Evolutionary conservation across 2,888 invertebrate species (phyloP).

Genomic region (Cyaniris semiargus): DNA sequence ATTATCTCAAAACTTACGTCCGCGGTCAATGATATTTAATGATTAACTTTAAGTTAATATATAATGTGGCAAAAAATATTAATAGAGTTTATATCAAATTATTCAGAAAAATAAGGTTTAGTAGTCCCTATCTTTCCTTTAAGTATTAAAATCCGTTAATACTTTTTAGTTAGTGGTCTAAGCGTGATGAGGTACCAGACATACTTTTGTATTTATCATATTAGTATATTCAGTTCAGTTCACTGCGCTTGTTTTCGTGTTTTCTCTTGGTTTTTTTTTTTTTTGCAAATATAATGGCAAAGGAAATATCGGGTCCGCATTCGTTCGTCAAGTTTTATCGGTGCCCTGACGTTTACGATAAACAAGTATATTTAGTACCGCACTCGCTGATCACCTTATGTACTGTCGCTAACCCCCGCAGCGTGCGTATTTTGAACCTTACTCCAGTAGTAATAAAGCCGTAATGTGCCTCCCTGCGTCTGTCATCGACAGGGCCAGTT

Average conservation of each 20-base stretch:
- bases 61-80: too few relatives aligned
- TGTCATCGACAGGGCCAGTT: not conserved
- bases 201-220: not conserved
- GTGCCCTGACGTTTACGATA: slow-evolving; percentile 28
- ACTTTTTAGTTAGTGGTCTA: too few relatives aligned
- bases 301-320: slow-evolving; percentile 4
- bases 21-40: too few relatives aligned
- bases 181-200: not conserved
- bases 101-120: too few relatives aligned
- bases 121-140: too few relatives aligned
- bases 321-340: slow-evolving; percentile 23
- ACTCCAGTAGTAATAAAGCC: not conserved
- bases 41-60: too few relatives aligned
- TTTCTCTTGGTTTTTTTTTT: not conserved
- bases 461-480: not conserved
- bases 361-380: slow-evolving; percentile 24
- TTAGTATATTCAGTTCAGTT: not conserved
- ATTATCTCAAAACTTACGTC: too few relatives aligned
- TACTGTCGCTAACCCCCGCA: not conserved
- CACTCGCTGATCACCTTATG: not conserved
- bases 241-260: not conserved
- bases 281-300: slow-evolving; percentile 15
- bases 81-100: too few relatives aligned
- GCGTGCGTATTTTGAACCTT: not conserved
- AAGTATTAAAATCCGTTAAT: too few relatives aligned